Evolutionary conservation across 1,140 invertebrate genomes (phyloP), one percentile per base, ranked within the genome.

Genomic region (Delia radicum): DNA sequence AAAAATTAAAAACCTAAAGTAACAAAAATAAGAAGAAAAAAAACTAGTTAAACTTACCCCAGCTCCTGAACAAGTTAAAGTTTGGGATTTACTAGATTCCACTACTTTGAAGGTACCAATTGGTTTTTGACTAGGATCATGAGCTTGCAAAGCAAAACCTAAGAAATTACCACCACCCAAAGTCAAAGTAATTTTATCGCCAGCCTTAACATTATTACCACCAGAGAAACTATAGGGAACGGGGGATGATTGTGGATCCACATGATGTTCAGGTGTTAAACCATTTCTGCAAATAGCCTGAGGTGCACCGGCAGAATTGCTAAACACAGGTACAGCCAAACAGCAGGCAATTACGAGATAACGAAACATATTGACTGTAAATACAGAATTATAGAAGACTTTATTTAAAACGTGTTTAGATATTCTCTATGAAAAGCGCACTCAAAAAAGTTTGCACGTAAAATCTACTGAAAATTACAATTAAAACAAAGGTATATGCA

Each of bases 61-160:
- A 10, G 77, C 67, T 63, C 74, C 77, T 3, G 78, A 78, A 76
- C 83, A 85, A 21, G 78, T 80, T 21, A 85, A 21, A 0, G 80
- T 81, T 74, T 85, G 83, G 3, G 83, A 85, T 42, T 79, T 77
- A n/a, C 31, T 28, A 4, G 27, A 10, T 8, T 85, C 82, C 7
- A 83, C 77, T 8, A 81, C 78, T 13, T 80, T 69, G 72, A 85
- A 85, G n/a, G 78, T 29, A 21, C 83, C 83, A 8, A 85, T 78
- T 0, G 81, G 78, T 62, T 81, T 81, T 29, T 84, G 80, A 63
- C 82, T 81, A 6, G 81, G 78, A 73, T 85, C 80, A 31, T 80
- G 83, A 0, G 83, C 83, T 75, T 85, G 83, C 62, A 85, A 79
- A 12, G 82, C 78, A 61, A 85, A 85, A 28, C 83, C 83, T 1